Percentiles rank a stretch among this genome's conserved stretches.
phyloP scores from a whole-genome alignment of 2,888 invertebrate species.

The Clivina fossor region DNA sequence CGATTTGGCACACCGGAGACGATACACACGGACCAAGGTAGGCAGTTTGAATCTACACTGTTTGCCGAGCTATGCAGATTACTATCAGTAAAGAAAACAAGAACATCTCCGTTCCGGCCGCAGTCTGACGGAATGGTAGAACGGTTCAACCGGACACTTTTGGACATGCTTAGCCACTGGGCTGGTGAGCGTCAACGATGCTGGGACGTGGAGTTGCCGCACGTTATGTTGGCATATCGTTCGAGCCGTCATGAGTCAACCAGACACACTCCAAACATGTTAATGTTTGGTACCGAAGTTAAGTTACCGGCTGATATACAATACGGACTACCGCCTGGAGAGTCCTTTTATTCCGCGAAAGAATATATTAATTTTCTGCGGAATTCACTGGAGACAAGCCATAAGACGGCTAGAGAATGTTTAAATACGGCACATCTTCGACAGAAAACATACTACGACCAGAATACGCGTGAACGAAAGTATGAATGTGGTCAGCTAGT shows the following conservation, averaged over 20 bases:
- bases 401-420: too few relatives aligned
- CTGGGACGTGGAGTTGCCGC: conserved; percentile 8
- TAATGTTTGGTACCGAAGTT: too few relatives aligned
- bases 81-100: conserved; percentile 36
- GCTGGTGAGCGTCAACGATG: neutral
- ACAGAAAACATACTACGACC: too few relatives aligned
- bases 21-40: conserved; percentile 39
- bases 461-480: too few relatives aligned
- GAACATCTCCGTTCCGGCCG: conserved; percentile 39
- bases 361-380: too few relatives aligned
- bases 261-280: neutral
- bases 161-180: neutral
- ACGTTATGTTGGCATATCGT: conserved; percentile 10
- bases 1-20: conserved; percentile 31
- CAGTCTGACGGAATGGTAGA: conserved; percentile 40
- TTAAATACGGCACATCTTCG: too few relatives aligned
- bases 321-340: too few relatives aligned
- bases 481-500: too few relatives aligned
- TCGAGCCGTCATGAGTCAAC: neutral
- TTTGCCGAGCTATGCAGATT: conserved; percentile 31
- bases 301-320: too few relatives aligned
- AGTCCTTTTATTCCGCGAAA: too few relatives aligned
- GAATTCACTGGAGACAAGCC: too few relatives aligned
- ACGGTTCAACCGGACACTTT: conserved; percentile 36
- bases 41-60: conserved; percentile 40